Evolutionary conservation across 2,888 invertebrate species (phyloP).

Genomic region (Ceramica pisi): DNA sequence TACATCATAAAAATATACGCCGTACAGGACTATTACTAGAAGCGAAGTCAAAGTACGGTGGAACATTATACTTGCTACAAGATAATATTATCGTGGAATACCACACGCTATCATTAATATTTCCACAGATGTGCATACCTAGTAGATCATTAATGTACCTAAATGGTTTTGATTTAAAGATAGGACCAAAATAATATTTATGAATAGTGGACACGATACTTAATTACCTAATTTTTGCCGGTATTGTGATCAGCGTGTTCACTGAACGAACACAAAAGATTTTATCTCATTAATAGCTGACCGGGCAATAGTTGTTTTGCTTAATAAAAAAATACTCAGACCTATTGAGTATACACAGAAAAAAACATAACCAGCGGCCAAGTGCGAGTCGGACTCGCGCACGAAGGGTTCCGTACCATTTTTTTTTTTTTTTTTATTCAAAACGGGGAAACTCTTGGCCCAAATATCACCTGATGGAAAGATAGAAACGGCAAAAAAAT

Average conservation of each 20-base stretch:
- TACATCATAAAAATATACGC: slow-evolving; percentile 24
- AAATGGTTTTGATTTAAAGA: slow-evolving; percentile 4
- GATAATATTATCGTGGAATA: not conserved
- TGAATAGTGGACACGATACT: not conserved
- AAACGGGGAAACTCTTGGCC: no score
- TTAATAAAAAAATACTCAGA: no score
- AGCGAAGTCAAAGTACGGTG: slow-evolving; percentile 2
- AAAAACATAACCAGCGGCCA: no score
- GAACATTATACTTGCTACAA: slow-evolving; percentile 20
- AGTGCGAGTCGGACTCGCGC: no score
- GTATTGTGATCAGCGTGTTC: slow-evolving; percentile 6
- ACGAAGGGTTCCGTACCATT: no score
- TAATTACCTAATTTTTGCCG: slow-evolving; percentile 6
- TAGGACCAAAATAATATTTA: slow-evolving; percentile 8
- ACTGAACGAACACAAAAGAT: slow-evolving; percentile 28
- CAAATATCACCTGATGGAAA: no score
- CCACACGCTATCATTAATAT: not conserved
- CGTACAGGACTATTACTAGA: slow-evolving; percentile 16
- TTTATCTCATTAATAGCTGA: slow-evolving; percentile 1
- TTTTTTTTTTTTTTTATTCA: no score
- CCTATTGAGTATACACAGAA: no score
- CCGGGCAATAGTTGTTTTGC: no score
- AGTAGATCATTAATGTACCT: not conserved
- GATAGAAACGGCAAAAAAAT: no score
- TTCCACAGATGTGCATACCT: not conserved